Base-by-base conservation (phyloP, 2,797 vertebrate species). In the Coranthus polyacanthus region DNA sequence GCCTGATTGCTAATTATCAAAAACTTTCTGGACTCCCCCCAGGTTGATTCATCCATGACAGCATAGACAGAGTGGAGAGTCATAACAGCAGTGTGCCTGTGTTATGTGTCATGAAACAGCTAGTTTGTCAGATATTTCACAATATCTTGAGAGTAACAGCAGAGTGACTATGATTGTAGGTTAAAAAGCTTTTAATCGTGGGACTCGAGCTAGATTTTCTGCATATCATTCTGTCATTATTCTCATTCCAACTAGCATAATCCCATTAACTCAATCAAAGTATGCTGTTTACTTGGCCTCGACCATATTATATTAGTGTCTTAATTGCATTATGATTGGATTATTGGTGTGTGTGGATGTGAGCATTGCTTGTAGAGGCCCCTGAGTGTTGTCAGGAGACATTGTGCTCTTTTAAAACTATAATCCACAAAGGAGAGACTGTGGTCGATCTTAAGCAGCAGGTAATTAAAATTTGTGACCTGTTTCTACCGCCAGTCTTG, bases 391-490 rank as follows among this genome's bases (percentile, higher is more conserved):
- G 42, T 43, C 42, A 43, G 42, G 42, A 43, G 42, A 43, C 12
- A 43, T 56, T 18, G n/a, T 42, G 39, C 17, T 46, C 34, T 38
- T 59, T 24, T 12, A 22, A 36, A 45, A 37, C 16, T 4, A 34
- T n/a, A 38, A 60, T 46, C 55, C 43, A 54, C 37, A 54, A 54
- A 54, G 52, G 15, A 37, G 15, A 29, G 2, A 4, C 26, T 32
- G 9, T 16, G 18, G 18, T 15, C 6, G 43, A 21, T 24, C 10
- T 15, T 12, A 46, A 59, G 29, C 43, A 34, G 18, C 43, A 46
- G 29, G 43, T 59, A 59, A 59, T 59, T 59, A 59, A 46, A 57
- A 59, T n/a, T 32, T 57, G 46, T 18, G 42, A 57, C 44, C 13
- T 32, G 17, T 8, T n/a, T 20, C 26, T 44, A 18, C 39, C 54